Evolutionary conservation across 2,113 vertebrate genomes (phyloP).

Genomic region (Otus sunia): DNA sequence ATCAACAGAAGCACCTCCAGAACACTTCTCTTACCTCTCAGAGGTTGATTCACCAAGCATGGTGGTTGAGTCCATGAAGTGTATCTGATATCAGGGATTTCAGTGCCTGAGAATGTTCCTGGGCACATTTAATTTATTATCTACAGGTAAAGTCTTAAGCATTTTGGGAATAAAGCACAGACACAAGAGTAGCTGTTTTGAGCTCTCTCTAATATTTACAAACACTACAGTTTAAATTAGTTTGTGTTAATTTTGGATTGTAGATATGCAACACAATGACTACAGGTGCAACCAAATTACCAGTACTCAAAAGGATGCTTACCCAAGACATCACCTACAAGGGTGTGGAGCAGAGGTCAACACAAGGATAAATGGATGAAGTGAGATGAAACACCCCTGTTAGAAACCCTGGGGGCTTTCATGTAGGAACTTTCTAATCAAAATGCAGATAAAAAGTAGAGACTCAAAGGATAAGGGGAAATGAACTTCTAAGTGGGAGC

Average conservation of each 20-base stretch:
- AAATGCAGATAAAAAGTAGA: background rate
- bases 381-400: background rate
- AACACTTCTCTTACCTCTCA: background rate
- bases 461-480: background rate
- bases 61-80: too few species aligned
- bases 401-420: background rate
- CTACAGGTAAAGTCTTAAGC: background rate
- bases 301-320: background rate
- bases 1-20: background rate
- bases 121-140: background rate
- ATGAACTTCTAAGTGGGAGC: background rate
- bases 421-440: background rate
- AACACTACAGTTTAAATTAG: background rate
- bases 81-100: background rate
- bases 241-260: background rate
- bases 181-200: background rate
- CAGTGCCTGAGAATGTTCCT: background rate
- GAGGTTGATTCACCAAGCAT: too few species aligned
- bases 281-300: background rate
- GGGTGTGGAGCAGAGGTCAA: background rate
- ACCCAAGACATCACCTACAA: rapidly evolving
- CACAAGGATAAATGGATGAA: background rate
- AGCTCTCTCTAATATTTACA: background rate
- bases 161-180: background rate
- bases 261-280: background rate